Evolutionary conservation across 2,797 vertebrate species (phyloP), one percentile per base, ranked within the genome.

Genomic region (Macrochelys suwanniensis): DNA sequence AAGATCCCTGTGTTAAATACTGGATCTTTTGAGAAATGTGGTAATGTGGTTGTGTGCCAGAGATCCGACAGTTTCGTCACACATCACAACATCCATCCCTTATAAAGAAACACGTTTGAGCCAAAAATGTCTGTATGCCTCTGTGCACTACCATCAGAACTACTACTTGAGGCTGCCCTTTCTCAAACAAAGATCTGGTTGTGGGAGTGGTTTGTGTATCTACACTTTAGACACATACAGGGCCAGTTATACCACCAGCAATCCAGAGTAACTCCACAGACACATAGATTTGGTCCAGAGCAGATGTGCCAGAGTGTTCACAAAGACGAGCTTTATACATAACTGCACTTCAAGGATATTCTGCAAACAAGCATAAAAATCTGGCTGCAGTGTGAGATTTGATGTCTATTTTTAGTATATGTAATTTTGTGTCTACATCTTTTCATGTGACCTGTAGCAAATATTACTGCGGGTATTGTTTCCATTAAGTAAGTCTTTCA

Each of bases 401-500:
- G 16, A 31, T 56, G 56, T 19, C 12, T 65, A 26, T 80, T 95
- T 77, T 85, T 87, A 85, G 82, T 82, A 12, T 26, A 89, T 56
- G 56, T 57, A 49, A 82, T 89, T 93, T 89, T 88, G 5, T 56
- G 42, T 33, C 45, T 0, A 0, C 16, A 54, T 77, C 92, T 94
- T 87, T 94, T 92, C 88, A 94, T 23, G 87, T 90, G 84, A 89
- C 51, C 51, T 92, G 31, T 76, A 85, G 74, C 21, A 90, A 90
- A 80, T 25, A 49, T 87, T 90, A 90, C 17, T 80, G 85, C 59
- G 49, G 33, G 84, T 92, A 94, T 59, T 84, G n/a, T 33, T 91
- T 94, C 80, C n/a, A 92, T 87, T 91, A 96, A 95, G 94, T 19
- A 91, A 89, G 82, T 56, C 61, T 82, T 87, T 91, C 53, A 90